Percentiles rank a stretch among this genome's conserved stretches.
Evolutionary conservation across 2,113 vertebrate genomes (phyloP).

Genomic region (Coreoperca whiteheadi): DNA sequence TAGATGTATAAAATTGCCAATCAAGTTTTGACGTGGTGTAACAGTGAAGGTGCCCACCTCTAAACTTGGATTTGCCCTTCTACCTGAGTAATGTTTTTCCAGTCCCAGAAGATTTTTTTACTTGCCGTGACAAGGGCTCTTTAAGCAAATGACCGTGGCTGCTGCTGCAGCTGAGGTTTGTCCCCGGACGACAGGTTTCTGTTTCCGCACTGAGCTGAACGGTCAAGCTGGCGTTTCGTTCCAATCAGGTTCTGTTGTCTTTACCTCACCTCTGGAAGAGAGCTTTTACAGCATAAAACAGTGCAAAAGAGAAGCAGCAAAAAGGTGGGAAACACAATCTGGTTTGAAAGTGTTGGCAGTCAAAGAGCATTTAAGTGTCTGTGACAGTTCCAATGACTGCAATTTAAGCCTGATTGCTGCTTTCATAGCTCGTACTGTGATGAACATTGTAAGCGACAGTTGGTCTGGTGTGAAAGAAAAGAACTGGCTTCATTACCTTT

Average conservation of each 20-base stretch:
- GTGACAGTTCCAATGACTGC: conserved; percentile 7
- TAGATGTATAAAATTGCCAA: conserved; percentile 29
- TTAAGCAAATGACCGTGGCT: neutral
- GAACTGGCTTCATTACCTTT: neutral
- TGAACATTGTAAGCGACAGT: neutral
- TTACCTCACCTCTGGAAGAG: conserved; percentile 35
- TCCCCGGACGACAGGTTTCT: conserved; percentile 23
- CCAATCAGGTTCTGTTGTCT: conserved; percentile 53
- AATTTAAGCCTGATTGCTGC: neutral
- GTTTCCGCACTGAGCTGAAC: conserved; percentile 12
- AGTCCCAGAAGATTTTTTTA: conserved; percentile 56
- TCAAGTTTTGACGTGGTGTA: conserved; percentile 21
- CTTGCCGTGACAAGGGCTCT: conserved; percentile 37
- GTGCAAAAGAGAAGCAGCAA: neutral
- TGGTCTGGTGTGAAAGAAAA: neutral
- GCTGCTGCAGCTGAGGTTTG: conserved; percentile 27
- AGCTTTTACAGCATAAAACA: neutral
- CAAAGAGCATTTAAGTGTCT: conserved; percentile 5
- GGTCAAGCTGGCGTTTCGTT: conserved; percentile 32
- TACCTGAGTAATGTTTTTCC: conserved; percentile 40
- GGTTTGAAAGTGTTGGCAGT: conserved; percentile 12
- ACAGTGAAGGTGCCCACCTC: neutral
- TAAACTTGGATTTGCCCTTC: neutral
- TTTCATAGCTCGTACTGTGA: neutral
- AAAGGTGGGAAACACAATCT: conserved; percentile 16